These are phyloP conservation scores for Mimumesa dahlbomi DNA, from an alignment of 2,888 invertebrate species.

Conservation along the genomic window DNA sequence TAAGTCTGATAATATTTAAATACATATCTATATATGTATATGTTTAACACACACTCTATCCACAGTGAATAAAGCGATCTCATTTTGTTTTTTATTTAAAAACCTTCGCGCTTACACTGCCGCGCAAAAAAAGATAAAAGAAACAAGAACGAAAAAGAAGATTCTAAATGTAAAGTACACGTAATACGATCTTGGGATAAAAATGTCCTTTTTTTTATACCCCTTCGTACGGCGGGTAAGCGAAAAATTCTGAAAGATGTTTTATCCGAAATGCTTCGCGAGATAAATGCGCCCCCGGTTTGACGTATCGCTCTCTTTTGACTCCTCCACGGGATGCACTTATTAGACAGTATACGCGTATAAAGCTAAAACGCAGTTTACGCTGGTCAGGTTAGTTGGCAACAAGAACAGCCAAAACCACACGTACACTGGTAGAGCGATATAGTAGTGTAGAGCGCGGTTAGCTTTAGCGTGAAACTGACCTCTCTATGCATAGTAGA, in stretches of 20 bases:
- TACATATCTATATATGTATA: too few relatives aligned
- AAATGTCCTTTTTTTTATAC: too few relatives aligned
- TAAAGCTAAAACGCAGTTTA: conserved; percentile 53
- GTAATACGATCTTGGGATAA: too few relatives aligned
- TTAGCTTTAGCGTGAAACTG: conserved; percentile 66
- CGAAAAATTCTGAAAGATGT: conserved; percentile 2
- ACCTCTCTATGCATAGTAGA: conserved; percentile 58
- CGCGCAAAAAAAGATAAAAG: not conserved
- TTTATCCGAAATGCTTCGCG: conserved; percentile 29
- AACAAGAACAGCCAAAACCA: conserved; percentile 51
- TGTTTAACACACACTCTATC: too few relatives aligned
- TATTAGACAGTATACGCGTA: conserved; percentile 44
- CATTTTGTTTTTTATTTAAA: too few relatives aligned
- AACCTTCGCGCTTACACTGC: not conserved
- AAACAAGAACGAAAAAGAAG: not conserved
- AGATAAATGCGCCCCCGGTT: conserved; percentile 1
- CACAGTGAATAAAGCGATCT: too few relatives aligned
- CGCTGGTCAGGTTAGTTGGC: conserved; percentile 36
- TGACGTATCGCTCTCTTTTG: conserved; percentile 11
- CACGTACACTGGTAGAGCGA: conserved; percentile 43
- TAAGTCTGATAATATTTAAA: too few relatives aligned
- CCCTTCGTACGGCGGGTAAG: too few relatives aligned
- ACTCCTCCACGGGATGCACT: conserved; percentile 31
- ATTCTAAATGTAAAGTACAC: not conserved
- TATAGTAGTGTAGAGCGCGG: conserved; percentile 46